Base-by-base conservation (phyloP, 2,113 vertebrate species). In the Saguinus midas region DNA sequence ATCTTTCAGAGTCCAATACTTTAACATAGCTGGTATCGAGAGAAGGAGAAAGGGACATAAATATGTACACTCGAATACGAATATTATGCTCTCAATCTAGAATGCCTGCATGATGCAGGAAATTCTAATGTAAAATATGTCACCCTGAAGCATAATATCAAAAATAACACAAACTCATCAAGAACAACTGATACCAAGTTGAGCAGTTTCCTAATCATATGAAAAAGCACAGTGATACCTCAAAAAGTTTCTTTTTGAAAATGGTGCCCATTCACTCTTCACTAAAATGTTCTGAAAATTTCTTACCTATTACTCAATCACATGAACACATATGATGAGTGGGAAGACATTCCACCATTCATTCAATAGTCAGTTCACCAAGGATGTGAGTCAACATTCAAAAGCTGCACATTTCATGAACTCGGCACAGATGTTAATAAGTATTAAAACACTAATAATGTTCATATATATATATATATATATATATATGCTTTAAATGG, bases 31-130 rank as follows among this genome's bases (percentile, higher is more conserved):
- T 88, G 87, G 91, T 96, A 98, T 61, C 87, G 37, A 91, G 95
- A 97, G 96, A 96, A 96, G 75, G 83, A 68, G 68, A 87, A 97
- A 97, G 55, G 82, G 64, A 96, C 83, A 86, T 82, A 97, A 95
- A 90, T 8, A 96, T 10, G 43, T 84, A 37, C 64, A 89, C 87
- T 73, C 76, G 87, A 87, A 61, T 75, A 79, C 12, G 43, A 82
- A 94, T 85, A 96, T 78, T 92, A 96, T 80, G 89, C 72, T 64
- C 66, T 40, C 0, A 84, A 94, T 73, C 68, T 85, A 94, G 58
- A 76, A 27, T 25, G n/a, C 78, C 81, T 96, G 43, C 16, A 52
- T 64, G 27, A 61, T 50, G 91, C 90, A 81, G 86, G 91, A 95
- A 96, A 83, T 35, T 96, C 70, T 97, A 94, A 97, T 45, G 9